Evolutionary conservation across 1,140 invertebrate genomes (phyloP), one percentile per base, ranked within the genome.

Genomic region (Cotesia chilonis): DNA sequence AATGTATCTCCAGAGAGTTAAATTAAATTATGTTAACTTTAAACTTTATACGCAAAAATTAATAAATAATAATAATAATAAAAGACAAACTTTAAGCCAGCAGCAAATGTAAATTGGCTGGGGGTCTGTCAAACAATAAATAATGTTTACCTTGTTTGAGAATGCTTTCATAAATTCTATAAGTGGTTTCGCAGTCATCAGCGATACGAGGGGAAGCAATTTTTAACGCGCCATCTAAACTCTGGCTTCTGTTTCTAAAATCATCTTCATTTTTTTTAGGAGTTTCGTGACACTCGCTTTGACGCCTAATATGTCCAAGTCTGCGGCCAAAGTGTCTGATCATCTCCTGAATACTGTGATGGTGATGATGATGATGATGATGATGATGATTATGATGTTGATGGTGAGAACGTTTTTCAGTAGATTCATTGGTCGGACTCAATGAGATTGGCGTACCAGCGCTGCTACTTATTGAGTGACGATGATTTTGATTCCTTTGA

Each of bases 101-200:
- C 20, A 28, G 20, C 20, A 28, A 28, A 28, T 28, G 2, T 28
- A 2, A 28, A 2, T 28, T 28, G 20, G 20, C 20, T 28, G 20
- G 1, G 20, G 20, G 20, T 28, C 20, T 28, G 20, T 1, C 1
- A 28, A 28, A 28, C 20, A 28, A 28, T 28, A 28, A 28, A 28
- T 28, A 0, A 0, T n/a, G 10, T 76, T 86, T 90, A 94, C 94
- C 94, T 93, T 95, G 92, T 87, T 89, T 89, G 1, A 95, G 85
- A 74, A 95, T 95, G 63, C 88, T 88, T 75, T 95, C 93, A 80
- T 92, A 95, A 77, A 95, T 94, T 79, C 91, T 89, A 81, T 95
- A 95, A 7, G 93, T 94, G 7, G 92, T 89, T 52, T 92, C 93
- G 80, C 93, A 94, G 79, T 94, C 94, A 69, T 89, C 87, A 5